phyloP scores from a whole-genome alignment of 2,113 vertebrate species.

The Albula goreensis region DNA sequence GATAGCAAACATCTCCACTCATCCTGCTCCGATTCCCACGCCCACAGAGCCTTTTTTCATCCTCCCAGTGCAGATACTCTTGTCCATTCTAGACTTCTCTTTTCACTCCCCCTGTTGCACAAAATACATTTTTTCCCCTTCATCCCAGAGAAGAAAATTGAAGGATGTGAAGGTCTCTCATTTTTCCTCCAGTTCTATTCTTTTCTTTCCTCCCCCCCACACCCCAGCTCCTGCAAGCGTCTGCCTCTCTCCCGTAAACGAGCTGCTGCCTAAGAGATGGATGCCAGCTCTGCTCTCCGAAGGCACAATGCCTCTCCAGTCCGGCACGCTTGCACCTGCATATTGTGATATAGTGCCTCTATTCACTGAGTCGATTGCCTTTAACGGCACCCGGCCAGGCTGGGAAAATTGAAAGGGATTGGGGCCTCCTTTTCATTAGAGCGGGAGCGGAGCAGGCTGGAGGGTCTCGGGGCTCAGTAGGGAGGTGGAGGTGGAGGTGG shows the following conservation, averaged over 20 bases:
- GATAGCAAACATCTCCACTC: conserved; percentile 64
- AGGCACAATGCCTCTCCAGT: conserved; percentile 53
- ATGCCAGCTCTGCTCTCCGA: conserved; percentile 65
- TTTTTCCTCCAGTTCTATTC: conserved; percentile 57
- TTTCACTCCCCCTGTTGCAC: conserved; percentile 35
- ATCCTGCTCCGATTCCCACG: conserved; percentile 44
- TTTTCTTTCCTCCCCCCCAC: conserved; percentile 46
- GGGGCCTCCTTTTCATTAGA: conserved; percentile 75
- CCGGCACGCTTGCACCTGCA: conserved; percentile 66
- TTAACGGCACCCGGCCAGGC: conserved; percentile 67
- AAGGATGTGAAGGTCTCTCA: conserved; percentile 52
- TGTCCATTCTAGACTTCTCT: conserved; percentile 43
- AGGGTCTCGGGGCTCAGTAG: conserved; percentile 36
- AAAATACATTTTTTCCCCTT: conserved; percentile 51
- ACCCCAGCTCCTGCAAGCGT: conserved; percentile 38
- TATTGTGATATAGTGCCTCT: conserved; percentile 79
- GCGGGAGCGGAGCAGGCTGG: conserved; percentile 49
- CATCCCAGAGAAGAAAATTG: conserved; percentile 39
- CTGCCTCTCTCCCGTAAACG: conserved; percentile 37
- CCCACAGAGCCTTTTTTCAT: conserved; percentile 52
- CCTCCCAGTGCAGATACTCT: conserved; percentile 51
- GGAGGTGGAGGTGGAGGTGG: conserved; percentile 33
- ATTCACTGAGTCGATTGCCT: conserved; percentile 76
- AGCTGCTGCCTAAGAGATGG: conserved; percentile 58
- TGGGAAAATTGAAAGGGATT: conserved; percentile 73